These are phyloP conservation scores for Megalopta genalis DNA, from an alignment of 1,140 invertebrate species.

Conservation along the genomic window DNA sequence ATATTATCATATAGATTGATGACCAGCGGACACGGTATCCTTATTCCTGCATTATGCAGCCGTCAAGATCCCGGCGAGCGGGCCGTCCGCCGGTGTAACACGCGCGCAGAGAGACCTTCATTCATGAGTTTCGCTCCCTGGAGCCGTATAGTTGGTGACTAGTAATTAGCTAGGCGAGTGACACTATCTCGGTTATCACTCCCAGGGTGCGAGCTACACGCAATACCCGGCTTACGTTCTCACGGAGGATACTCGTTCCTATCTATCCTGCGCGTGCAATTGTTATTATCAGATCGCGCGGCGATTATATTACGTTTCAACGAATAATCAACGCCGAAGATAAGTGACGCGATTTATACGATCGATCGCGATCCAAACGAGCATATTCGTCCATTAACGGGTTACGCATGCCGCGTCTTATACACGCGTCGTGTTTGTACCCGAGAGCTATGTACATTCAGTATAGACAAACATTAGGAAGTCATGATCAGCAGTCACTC, in stretches of 20 bases:
- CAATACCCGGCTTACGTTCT: conserved; percentile 3
- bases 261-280: background rate
- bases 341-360: background rate
- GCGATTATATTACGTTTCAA: background rate
- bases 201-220: conserved; percentile 34
- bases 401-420: no score
- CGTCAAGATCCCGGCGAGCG: background rate
- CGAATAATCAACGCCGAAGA: background rate
- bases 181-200: conserved; percentile 48
- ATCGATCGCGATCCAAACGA: background rate
- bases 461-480: no score
- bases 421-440: no score
- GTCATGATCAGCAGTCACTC: no score
- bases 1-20: background rate
- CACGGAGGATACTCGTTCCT: conserved; percentile 2
- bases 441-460: no score
- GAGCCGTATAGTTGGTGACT: conserved; percentile 45
- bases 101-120: background rate
- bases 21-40: background rate
- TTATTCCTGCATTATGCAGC: conserved; percentile 21
- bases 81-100: background rate
- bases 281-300: background rate
- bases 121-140: conserved; percentile 21
- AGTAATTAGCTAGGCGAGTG: conserved; percentile 51
- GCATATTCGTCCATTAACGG: no score